phyloP scores from a whole-genome alignment of 2,797 vertebrate genomes.

The Sylvilagus floridanus region DNA sequence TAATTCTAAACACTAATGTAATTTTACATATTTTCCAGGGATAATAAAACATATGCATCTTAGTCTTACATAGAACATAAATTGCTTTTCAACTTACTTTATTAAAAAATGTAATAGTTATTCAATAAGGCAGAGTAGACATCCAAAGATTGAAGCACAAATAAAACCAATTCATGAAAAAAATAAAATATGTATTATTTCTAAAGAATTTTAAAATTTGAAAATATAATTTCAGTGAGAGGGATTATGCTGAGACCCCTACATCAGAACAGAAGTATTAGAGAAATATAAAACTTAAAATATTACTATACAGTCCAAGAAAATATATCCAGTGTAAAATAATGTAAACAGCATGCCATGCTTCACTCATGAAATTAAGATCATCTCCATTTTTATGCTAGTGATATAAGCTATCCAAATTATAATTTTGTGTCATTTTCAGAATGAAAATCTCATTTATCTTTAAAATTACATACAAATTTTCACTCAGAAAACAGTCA shows the following conservation, averaged over 20 bases:
- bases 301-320: neutral
- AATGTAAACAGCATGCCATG: neutral
- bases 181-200: neutral
- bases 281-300: neutral
- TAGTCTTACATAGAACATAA: neutral
- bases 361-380: neutral
- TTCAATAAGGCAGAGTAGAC: neutral
- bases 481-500: neutral
- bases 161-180: neutral
- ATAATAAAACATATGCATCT: neutral
- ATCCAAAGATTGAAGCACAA: neutral
- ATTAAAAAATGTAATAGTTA: neutral
- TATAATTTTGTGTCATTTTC: neutral
- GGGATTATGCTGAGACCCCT: accelerated
- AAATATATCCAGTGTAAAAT: neutral
- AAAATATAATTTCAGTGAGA: too few relatives aligned
- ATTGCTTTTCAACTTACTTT: neutral
- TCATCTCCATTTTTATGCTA: constrained; percentile 22
- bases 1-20: neutral
- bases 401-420: neutral
- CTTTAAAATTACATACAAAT: constrained; percentile 12
- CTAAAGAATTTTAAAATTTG: neutral
- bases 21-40: neutral
- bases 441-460: neutral
- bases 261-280: neutral